A percentile compares a stretch with the other conserved stretches of the same genome.
Conservation (phyloP, 1,140 invertebrate genomes). For the Eciton burchellii region DNA sequence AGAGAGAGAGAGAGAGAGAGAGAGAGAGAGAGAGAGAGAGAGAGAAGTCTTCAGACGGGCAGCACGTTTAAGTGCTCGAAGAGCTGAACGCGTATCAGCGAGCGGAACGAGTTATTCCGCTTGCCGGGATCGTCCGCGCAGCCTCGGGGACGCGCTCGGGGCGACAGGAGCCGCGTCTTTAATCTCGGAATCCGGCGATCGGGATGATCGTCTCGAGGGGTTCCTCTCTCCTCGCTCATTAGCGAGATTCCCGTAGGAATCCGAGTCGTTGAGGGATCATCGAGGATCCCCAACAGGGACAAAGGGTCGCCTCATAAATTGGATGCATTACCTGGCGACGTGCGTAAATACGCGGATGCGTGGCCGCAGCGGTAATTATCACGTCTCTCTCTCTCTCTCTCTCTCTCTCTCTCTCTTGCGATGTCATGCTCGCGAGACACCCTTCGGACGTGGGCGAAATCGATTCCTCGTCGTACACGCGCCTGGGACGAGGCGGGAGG, state of each 20-base stretch:
- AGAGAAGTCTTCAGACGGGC: not conserved
- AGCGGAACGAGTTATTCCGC: constrained; percentile 18
- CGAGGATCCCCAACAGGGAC: not conserved
- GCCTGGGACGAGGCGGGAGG: constrained; percentile 2
- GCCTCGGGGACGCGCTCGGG: constrained; percentile 15
- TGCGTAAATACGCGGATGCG: constrained; percentile 27
- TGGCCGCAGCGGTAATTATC: constrained; percentile 52
- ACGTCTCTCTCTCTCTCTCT: too few species aligned
- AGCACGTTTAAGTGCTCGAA: not conserved
- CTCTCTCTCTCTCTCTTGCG: too few species aligned
- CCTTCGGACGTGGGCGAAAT: constrained; percentile 68
- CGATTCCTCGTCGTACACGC: constrained; percentile 54
- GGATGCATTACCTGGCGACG: not conserved
- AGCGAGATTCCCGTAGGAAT: constrained; percentile 32
- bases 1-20: not conserved
- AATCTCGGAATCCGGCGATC: constrained; percentile 40
- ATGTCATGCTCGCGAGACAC: constrained; percentile 44
- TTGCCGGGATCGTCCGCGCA: not conserved
- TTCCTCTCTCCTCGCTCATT: constrained; percentile 1
- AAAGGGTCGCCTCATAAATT: not conserved
- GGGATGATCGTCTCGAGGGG: constrained; percentile 1
- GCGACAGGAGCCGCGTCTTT: constrained; percentile 35
- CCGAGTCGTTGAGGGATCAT: not conserved
- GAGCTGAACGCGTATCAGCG: not conserved
- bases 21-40: not conserved